Conservation (phyloP, 1,140 invertebrate species). For the Cheumatopsyche charites region DNA sequence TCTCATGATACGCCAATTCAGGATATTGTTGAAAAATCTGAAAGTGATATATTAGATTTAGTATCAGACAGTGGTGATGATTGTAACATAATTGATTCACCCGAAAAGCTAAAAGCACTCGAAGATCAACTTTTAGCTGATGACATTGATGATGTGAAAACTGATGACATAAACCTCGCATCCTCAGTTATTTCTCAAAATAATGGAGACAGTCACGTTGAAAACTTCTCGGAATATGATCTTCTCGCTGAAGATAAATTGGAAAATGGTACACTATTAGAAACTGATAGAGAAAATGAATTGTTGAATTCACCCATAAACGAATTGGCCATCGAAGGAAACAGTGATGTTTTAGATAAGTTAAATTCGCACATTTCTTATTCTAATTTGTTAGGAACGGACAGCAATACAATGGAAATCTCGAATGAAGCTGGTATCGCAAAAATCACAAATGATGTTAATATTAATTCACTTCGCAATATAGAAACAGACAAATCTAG, state of each 20-base stretch:
- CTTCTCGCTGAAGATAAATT: not conserved
- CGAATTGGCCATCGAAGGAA: not conserved
- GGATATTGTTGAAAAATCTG: slow-evolving; percentile 23
- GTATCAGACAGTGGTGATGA: slow-evolving; percentile 45
- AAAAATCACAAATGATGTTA: no score
- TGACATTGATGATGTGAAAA: slow-evolving; percentile 25
- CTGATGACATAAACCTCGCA: not conserved
- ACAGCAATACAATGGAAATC: no score
- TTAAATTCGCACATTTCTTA: no score
- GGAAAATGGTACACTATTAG: not conserved
- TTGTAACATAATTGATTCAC: slow-evolving; percentile 43
- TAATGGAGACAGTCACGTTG: not conserved
- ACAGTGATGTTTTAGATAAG: no score
- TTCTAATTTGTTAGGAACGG: no score
- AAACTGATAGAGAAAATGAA: not conserved
- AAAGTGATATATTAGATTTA: slow-evolving; percentile 39
- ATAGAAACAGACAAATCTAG: no score
- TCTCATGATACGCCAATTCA: not conserved
- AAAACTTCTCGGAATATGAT: not conserved
- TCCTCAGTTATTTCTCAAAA: not conserved
- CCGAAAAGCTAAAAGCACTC: slow-evolving; percentile 34
- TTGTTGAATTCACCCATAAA: not conserved
- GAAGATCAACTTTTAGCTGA: slow-evolving; percentile 37
- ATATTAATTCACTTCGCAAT: no score
- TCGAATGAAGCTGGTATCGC: no score